phyloP scores from a whole-genome alignment of 92 coral and sea anemone genomes.

The Heliopora coerulea region DNA sequence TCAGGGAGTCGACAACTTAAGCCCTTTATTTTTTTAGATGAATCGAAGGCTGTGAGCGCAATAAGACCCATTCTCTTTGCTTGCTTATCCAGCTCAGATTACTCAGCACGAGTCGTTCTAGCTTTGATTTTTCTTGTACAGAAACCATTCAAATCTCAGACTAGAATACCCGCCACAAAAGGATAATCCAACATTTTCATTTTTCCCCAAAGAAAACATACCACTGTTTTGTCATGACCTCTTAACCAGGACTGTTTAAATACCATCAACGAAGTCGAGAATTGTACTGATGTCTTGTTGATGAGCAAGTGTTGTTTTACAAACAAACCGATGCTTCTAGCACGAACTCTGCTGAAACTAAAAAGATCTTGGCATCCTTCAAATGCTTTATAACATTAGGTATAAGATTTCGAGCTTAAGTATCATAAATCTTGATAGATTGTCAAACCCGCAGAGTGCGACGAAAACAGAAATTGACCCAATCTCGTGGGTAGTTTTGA shows the following conservation, averaged over 20 bases:
- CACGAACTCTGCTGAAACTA: constrained; percentile 11
- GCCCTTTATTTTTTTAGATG: not conserved
- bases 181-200: not conserved
- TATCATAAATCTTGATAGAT: constrained; percentile 43
- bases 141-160: not conserved
- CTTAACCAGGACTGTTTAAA: constrained; percentile 4
- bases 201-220: constrained; percentile 29
- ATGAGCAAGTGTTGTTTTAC: constrained; percentile 20
- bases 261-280: constrained; percentile 24
- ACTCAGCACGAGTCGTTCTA: too few species aligned
- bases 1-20: not conserved
- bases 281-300: constrained; percentile 31
- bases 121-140: not conserved
- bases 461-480: constrained; percentile 29
- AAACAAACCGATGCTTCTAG: constrained; percentile 18
- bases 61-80: not conserved
- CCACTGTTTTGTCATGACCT: constrained; percentile 32
- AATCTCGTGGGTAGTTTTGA: constrained; percentile 22
- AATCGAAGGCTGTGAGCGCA: not conserved
- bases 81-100: constrained; percentile 10
- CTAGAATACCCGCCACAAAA: not conserved
- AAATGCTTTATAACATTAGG: constrained; percentile 32
- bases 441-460: constrained; percentile 42
- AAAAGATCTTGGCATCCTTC: constrained; percentile 21
- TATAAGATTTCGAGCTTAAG: constrained; percentile 41